Percentiles rank a stretch among this genome's conserved stretches.
Conservation (phyloP, 92 coral and sea anemone genomes). For the Montipora capitata region DNA sequence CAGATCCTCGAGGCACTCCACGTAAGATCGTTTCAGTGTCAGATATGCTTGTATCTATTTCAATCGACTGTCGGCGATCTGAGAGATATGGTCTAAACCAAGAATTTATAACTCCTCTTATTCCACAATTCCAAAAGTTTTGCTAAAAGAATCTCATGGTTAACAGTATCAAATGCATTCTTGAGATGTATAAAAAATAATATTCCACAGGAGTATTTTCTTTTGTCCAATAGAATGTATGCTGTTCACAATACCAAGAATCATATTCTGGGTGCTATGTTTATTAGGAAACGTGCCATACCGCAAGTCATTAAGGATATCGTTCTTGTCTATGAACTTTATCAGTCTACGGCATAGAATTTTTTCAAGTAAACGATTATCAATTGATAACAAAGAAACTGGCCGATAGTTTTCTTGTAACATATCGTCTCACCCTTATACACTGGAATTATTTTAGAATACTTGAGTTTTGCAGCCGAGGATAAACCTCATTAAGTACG, state of each 20-base stretch:
- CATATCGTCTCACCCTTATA: not conserved
- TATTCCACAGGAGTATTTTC: not conserved
- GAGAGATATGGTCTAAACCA: conserved; percentile 14
- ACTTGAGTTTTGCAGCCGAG: conserved; percentile 1
- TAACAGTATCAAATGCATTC: not conserved
- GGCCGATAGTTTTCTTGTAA: not conserved
- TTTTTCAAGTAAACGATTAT: conserved; percentile 15
- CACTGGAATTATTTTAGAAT: not conserved
- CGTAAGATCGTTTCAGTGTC: not conserved
- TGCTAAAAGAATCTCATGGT: not conserved
- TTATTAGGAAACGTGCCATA: conserved; percentile 1
- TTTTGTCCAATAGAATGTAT: not conserved
- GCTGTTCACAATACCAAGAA: not conserved
- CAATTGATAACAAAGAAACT: not conserved
- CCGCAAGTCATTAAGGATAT: conserved; percentile 5
- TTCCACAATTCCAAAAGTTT: not conserved
- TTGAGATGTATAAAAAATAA: not conserved
- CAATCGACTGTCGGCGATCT: conserved; percentile 16
- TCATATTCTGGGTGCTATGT: not conserved
- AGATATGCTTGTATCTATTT: not conserved
- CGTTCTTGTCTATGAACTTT: conserved; percentile 10
- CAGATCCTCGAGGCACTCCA: not conserved
- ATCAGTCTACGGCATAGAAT: not conserved
- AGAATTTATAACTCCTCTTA: conserved; percentile 4
- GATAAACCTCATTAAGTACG: not conserved